Conservation (phyloP, 2,888 invertebrate genomes). For the Gortyna flavago region DNA sequence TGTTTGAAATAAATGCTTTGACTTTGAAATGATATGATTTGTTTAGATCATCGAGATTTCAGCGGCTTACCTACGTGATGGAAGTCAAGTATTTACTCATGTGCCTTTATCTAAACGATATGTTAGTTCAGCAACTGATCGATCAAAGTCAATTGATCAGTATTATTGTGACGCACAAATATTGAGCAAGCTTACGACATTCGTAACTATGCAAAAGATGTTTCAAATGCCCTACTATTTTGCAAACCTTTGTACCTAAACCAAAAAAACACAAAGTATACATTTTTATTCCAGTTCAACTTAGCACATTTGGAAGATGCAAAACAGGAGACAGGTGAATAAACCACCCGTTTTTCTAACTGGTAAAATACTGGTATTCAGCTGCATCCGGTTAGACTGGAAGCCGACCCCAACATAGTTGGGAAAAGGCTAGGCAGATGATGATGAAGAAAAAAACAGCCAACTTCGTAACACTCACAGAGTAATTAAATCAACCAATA, state of each 20-base stretch:
- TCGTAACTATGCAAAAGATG: conserved; percentile 5
- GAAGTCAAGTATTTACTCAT: conserved; percentile 22
- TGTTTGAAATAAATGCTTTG: too few species aligned
- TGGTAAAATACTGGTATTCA: too few species aligned
- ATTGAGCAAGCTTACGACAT: conserved; percentile 23
- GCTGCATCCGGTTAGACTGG: too few species aligned
- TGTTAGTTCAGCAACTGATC: conserved; percentile 12
- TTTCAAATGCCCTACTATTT: neutral
- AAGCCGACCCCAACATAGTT: too few species aligned
- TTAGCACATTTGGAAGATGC: neutral
- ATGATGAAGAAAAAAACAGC: neutral
- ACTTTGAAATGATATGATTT: conserved; percentile 25
- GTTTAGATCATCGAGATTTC: conserved; percentile 17
- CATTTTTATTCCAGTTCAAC: neutral
- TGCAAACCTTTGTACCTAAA: neutral
- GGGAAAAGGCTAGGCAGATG: too few species aligned
- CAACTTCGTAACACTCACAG: neutral
- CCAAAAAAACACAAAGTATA: neutral
- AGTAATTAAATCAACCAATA: too few species aligned
- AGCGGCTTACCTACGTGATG: conserved; percentile 15
- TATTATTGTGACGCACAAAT: conserved; percentile 11
- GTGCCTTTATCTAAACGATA: conserved; percentile 31
- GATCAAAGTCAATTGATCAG: conserved; percentile 35
- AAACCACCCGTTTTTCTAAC: neutral
- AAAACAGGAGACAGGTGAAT: neutral